Evolutionary conservation across 2,888 invertebrate species (phyloP), one percentile per base, ranked within the genome.

Genomic region (Scelioninae gen. 2): DNA sequence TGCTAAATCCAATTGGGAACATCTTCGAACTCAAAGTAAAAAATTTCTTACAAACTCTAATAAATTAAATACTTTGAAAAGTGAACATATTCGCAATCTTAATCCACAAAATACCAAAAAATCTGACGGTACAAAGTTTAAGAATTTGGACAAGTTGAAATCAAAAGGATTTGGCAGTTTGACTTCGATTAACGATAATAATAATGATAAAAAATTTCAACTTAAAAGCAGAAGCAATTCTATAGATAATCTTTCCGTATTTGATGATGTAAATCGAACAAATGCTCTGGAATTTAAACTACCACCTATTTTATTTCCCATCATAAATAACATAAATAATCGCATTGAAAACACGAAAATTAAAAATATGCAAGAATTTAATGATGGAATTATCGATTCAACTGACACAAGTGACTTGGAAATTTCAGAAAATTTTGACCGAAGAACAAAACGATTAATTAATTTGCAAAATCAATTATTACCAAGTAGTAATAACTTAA

Each of bases 1-100:
- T 82, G 94, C 94, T 1, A 90, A 94, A 75, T 94, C 93, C n/a
- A 95, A 94, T 82, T 95, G 94, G 94, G 94, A 95, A 84, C 86
- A 94, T 50, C 86, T 94, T 10, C 89, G 94, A 70, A 91, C 93
- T 2, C 92, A 91, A 86, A 91, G 90, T 28, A 91, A 90, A 85
- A 90, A 89, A 76, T 88, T 91, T 37, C 80, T 85, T 5, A 84
- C 77, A 28, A 78, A 75, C 28, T 55, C 73, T 4, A 81, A 73
- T 45, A 82, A 80, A 73, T 48, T 73, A 7, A 80, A 69, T 18
- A 63, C 73, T 18, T 76, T 77, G 0, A 81, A 81, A 67, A 78
- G 68, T 55, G 81, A 79, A 64, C 80, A 79, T 25, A 58, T 80
- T 9, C 78, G 79, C 3, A 78, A 77, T n/a, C 52, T 81, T 2